Evolutionary conservation across 1,140 invertebrate genomes (phyloP).

Genomic region (Drosophila orosa): DNA sequence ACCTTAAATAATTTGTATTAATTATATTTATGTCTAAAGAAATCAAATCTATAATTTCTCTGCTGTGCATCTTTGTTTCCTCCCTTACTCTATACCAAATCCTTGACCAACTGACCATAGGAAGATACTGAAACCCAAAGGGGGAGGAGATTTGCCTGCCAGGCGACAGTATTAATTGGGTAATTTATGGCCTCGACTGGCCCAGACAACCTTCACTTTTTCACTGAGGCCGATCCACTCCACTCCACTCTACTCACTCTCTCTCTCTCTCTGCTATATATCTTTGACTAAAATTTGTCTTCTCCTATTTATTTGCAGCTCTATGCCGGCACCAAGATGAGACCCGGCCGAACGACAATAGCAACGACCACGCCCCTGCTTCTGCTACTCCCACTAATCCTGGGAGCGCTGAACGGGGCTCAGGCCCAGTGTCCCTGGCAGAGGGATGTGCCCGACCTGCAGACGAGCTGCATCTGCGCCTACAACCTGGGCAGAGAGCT

Average conservation of each 20-base stretch:
- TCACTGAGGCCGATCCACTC: slow-evolving; percentile 1
- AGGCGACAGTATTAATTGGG: slow-evolving; percentile 66
- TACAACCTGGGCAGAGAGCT: slow-evolving; percentile 92
- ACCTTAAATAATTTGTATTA: background rate
- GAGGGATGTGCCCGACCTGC: slow-evolving; percentile 88
- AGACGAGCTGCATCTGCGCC: slow-evolving; percentile 94
- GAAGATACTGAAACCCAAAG: slow-evolving; percentile 8
- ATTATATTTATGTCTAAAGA: background rate
- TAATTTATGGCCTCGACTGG: slow-evolving; percentile 62
- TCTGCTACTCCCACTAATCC: slow-evolving; percentile 36
- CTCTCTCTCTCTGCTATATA: background rate
- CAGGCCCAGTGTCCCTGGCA: slow-evolving; percentile 93
- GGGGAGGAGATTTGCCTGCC: slow-evolving; percentile 22
- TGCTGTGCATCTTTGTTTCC: slow-evolving; percentile 1
- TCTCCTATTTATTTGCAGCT: slow-evolving; percentile 55
- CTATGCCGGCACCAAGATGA: slow-evolving; percentile 80
- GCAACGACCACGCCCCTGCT: slow-evolving; percentile 51
- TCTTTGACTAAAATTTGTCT: slow-evolving; percentile 29
- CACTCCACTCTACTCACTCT: background rate
- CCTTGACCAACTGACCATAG: slow-evolving; percentile 36
- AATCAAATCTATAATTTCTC: background rate
- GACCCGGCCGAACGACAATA: slow-evolving; percentile 51
- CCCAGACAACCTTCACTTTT: slow-evolving; percentile 56
- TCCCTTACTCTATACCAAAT: background rate
- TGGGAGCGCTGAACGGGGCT: slow-evolving; percentile 42